Conservation (phyloP, 2,113 vertebrate genomes). For the Gadus macrocephalus region DNA sequence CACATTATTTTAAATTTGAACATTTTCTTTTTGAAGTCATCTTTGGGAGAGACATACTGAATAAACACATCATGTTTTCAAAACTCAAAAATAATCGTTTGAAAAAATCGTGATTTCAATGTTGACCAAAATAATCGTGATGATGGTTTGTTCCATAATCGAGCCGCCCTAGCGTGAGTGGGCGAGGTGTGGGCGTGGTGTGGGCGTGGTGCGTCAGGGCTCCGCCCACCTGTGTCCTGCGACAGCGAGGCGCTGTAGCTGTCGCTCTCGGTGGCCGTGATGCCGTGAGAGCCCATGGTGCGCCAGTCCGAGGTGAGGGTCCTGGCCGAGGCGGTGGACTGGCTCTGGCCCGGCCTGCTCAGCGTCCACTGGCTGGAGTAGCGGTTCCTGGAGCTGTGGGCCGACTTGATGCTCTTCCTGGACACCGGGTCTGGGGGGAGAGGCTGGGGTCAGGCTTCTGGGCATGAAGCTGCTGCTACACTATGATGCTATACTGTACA, state of each 20-base stretch:
- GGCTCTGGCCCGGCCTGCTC: slow-evolving; percentile 83
- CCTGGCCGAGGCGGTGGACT: slow-evolving; percentile 89
- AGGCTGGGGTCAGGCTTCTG: no score
- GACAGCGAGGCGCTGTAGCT: slow-evolving; percentile 98
- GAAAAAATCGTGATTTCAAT: no score
- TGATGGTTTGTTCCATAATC: neutral
- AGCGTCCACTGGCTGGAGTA: slow-evolving; percentile 99
- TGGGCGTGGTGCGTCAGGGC: slow-evolving; percentile 2
- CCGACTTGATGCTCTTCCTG: slow-evolving; percentile 93
- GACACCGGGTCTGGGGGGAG: slow-evolving; percentile 84
- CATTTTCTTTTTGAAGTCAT: no score
- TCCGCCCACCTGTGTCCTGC: slow-evolving; percentile 63
- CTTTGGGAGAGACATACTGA: no score
- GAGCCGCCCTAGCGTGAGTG: neutral
- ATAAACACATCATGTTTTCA: no score
- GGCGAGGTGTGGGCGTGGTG: neutral
- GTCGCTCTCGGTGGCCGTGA: slow-evolving; percentile 96
- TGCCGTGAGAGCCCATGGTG: slow-evolving; percentile 92
- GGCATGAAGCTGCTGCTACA: no score
- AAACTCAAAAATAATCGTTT: no score
- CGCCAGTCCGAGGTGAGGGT: slow-evolving; percentile 97
- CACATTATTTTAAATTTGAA: no score
- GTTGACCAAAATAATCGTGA: no score
- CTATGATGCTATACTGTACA: neutral
- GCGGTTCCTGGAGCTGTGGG: slow-evolving; percentile 91